These are phyloP conservation scores for Eleutherodactylus coqui DNA, from an alignment of 2,797 vertebrate species.

Conservation along the genomic window DNA sequence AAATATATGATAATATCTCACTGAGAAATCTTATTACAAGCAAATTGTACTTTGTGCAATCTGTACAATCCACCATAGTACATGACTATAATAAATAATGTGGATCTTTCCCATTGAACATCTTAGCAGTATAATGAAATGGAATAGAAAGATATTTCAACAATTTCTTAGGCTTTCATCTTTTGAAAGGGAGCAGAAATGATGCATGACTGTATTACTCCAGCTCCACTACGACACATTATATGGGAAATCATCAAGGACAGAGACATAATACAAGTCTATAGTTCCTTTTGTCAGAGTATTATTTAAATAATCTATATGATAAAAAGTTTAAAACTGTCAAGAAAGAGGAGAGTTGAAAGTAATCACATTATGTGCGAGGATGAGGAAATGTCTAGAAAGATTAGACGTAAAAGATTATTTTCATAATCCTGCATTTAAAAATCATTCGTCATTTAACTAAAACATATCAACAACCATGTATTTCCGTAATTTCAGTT, in stretches of 20 bases:
- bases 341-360: slow-evolving; percentile 44
- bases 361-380: slow-evolving; percentile 29
- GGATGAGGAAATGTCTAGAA: slow-evolving; percentile 43
- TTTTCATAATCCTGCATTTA: neutral
- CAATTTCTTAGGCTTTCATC: slow-evolving; percentile 62
- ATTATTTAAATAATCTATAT: slow-evolving; percentile 62
- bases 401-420: slow-evolving; percentile 14
- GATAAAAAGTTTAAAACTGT: slow-evolving; percentile 49
- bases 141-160: slow-evolving; percentile 62
- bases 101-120: slow-evolving; percentile 61
- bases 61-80: slow-evolving; percentile 51
- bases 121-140: slow-evolving; percentile 63
- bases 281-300: slow-evolving; percentile 61
- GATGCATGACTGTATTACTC: slow-evolving; percentile 62
- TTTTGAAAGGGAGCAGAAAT: slow-evolving; percentile 59
- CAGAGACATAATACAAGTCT: slow-evolving; percentile 62
- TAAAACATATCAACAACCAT: neutral
- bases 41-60: slow-evolving; percentile 59
- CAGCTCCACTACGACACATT: slow-evolving; percentile 57
- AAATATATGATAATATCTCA: slow-evolving; percentile 46
- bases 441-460: slow-evolving; percentile 12
- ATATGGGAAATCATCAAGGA: slow-evolving; percentile 63
- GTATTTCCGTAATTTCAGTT: neutral
- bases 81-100: slow-evolving; percentile 63
- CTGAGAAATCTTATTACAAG: slow-evolving; percentile 55